phyloP scores from a whole-genome alignment of 1,140 invertebrate species.

The Leptinotarsa lineolata region DNA sequence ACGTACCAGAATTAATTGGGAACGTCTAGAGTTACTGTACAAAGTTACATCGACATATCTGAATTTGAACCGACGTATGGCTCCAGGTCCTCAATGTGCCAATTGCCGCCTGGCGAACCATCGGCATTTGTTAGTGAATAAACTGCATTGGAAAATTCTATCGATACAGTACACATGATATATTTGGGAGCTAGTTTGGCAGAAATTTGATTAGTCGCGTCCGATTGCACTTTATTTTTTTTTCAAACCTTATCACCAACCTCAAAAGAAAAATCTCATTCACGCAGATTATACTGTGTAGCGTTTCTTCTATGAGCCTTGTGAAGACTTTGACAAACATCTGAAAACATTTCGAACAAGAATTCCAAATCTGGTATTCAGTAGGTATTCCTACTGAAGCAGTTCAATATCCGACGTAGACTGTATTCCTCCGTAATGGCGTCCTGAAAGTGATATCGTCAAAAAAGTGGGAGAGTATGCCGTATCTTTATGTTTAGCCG shows the following conservation, averaged over 20 bases:
- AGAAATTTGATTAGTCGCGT: constrained; percentile 21
- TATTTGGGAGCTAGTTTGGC: constrained; percentile 30
- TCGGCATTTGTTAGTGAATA: constrained; percentile 10
- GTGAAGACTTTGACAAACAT: constrained; percentile 8
- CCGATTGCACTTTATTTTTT: constrained; percentile 25
- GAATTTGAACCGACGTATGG: background rate
- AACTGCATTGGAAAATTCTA: background rate
- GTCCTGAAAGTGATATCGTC: background rate
- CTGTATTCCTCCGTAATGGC: background rate
- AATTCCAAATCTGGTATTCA: background rate
- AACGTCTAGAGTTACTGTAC: too few species aligned
- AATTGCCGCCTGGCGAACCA: background rate
- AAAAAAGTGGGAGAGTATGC: background rate
- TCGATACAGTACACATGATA: background rate
- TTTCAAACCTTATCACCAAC: background rate
- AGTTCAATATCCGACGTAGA: background rate
- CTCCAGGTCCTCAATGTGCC: constrained; percentile 31
- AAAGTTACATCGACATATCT: too few species aligned
- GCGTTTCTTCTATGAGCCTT: constrained; percentile 23
- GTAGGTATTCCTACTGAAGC: background rate
- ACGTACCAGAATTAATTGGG: too few species aligned
- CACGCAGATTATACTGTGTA: background rate
- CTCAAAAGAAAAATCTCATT: constrained; percentile 14
- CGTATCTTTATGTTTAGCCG: constrained; percentile 28
- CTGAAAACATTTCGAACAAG: background rate